Evolutionary conservation across 2,888 invertebrate genomes (phyloP), one percentile per base, ranked within the genome.

Genomic region (Trimorus sp.): DNA sequence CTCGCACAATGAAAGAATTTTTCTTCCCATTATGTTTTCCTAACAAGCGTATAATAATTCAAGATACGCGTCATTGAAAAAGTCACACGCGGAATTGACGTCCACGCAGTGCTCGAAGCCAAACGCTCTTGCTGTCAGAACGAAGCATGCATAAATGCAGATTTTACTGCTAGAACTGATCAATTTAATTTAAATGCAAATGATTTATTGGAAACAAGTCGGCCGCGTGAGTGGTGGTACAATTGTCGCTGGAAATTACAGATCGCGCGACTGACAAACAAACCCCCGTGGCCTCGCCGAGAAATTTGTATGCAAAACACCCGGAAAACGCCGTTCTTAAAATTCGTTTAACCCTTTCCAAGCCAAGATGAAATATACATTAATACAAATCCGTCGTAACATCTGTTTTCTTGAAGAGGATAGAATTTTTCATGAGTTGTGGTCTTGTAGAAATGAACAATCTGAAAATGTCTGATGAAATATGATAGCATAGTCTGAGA

Each of bases 151-250:
- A 53, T 65, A 40, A 65, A 53, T 51, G 53, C 15, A 53, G 40
- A 36, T 66, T 66, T 42, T 45, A 45, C 54, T 11, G 42, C 38
- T 14, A 36, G 14, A 51, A 15, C 16, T 37, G 56, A 58, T 45
- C 58, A 69, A 59, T 59, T 69, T 69, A 69, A 59, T 69, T 69
- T 69, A 69, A 48, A 69, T 69, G 58, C 70, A 71, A 71, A 71
- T 60, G 53, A 60, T 60, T 68, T 36, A 42, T 45, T 15, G 38
- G 45, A 56, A 68, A 63, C 62, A 49, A 49, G 9, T 53, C 16
- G 56, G 14, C 36, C 45, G 7, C 53, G 65, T 49, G 49, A 37
- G n/a, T 65, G 51, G 63, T 38, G 38, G 63, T 16, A 53, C 53
- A 53, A 49, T 65, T 12, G 38, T 51, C 51, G 65, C 53, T 11